Evolutionary conservation across 1,140 invertebrate genomes (phyloP).

Genomic region (Zaprionus davidi): DNA sequence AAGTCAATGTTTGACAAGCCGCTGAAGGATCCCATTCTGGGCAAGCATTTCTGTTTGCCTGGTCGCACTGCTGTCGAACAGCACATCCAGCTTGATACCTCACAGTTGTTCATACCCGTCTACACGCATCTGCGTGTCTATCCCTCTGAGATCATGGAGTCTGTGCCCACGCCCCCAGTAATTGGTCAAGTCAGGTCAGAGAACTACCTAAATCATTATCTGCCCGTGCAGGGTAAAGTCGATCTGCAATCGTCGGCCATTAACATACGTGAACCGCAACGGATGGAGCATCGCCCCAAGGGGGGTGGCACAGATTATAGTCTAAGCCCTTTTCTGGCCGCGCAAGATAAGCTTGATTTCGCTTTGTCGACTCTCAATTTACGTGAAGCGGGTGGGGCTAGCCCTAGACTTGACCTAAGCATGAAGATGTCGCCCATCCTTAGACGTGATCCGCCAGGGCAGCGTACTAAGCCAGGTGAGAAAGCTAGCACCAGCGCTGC

Average conservation of each 20-base stretch:
- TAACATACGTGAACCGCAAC: conserved; percentile 29
- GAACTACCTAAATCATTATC: conserved; percentile 59
- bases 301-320: background rate
- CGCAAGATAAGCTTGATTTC: background rate
- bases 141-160: conserved; percentile 84
- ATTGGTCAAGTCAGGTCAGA: conserved; percentile 78
- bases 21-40: conserved; percentile 84
- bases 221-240: conserved; percentile 47
- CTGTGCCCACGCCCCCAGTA: conserved; percentile 84
- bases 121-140: conserved; percentile 86
- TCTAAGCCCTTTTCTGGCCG: background rate
- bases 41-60: conserved; percentile 84
- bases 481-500: background rate
- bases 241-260: conserved; percentile 40
- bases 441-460: background rate
- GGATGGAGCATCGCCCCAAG: background rate
- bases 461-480: background rate
- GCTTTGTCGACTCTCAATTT: background rate
- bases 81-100: conserved; percentile 84
- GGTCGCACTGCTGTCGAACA: conserved; percentile 78
- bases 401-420: background rate
- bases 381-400: background rate
- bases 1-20: conserved; percentile 84
- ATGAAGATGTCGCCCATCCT: background rate
- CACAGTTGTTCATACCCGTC: conserved; percentile 86